phyloP scores from a whole-genome alignment of 2,113 vertebrate genomes.

The Oreochromis aureus region DNA sequence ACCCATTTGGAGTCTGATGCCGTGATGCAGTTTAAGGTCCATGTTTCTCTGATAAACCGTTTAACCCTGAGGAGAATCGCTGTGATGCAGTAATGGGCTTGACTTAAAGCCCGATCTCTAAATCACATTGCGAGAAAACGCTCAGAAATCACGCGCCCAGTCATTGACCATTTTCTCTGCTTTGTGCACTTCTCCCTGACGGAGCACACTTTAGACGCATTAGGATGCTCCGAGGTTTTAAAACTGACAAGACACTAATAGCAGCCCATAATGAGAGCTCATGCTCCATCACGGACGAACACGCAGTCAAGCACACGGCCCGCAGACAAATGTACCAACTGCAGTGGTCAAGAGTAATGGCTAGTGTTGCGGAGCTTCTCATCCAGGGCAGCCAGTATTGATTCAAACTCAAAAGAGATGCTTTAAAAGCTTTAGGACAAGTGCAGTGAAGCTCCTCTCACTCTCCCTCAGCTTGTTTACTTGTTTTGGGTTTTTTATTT shows the following conservation, averaged over 20 bases:
- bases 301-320: not conserved
- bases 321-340: not conserved
- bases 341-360: constrained; percentile 1
- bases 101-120: constrained; percentile 47
- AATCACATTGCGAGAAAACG: constrained; percentile 14
- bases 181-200: not conserved
- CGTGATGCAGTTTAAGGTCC: constrained; percentile 20
- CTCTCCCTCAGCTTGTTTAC: not conserved
- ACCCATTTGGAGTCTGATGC: not conserved
- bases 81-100: constrained; percentile 45
- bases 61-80: constrained; percentile 44
- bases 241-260: not conserved
- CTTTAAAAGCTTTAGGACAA: constrained; percentile 37
- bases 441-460: not conserved
- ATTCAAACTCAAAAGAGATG: constrained; percentile 14
- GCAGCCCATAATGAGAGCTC: not conserved
- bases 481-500: not conserved
- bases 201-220: constrained; percentile 3
- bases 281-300: not conserved
- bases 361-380: not conserved
- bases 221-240: not conserved
- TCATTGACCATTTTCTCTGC: not conserved
- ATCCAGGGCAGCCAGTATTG: not conserved
- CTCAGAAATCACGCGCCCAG: not conserved
- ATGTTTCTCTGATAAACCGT: constrained; percentile 28